Base-by-base conservation (phyloP, 2,888 invertebrate genomes). In the Agonopterix arenella region DNA sequence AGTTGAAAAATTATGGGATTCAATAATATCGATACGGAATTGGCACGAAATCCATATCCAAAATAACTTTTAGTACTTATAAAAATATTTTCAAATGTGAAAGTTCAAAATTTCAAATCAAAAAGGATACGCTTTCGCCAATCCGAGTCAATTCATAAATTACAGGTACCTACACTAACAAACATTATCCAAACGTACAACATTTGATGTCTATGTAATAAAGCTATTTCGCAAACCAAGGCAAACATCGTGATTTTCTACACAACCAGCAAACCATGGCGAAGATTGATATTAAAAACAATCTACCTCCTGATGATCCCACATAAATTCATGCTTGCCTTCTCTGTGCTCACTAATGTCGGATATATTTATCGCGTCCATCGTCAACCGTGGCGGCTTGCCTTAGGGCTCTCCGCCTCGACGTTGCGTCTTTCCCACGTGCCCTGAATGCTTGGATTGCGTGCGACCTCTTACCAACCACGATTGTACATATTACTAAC, bases 361-460 rank as follows among this genome's bases (percentile, higher is more conserved):
- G 76, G 75, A 80, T 76, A 81, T 80, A 84, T 85, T 84, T 86
- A 88, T 86, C 85, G 80, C 68, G 69, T 75, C 72, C 73, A 89
- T 88, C 88, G 89, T 89, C 89, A 89, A 88, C 89, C 70, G 77
- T 73, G 73, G 79, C 76, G 70, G 71, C 66, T 74, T 63, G 85
- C 86, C 86, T 60, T 66, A 62, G 80, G 86, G 83, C 73, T 61
- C 73, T 68, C 84, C 81, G 84, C 84, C 85, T 80, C 43, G 43
- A 62, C 65, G 66, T 66, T 64, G 69, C 62, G 66, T 74, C 76
- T 75, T 89, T 89, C 89, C 89, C 89, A 88, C 89, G 86, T 89
- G 89, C 78, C 70, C 80, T 65, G 82, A 89, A 88, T 88, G 86
- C 82, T 83, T 72, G 76, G 77, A 85, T 89, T 84, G 88, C 89